Evolutionary conservation across 2,888 invertebrate genomes (phyloP).

Genomic region (Phorcus lineatus): DNA sequence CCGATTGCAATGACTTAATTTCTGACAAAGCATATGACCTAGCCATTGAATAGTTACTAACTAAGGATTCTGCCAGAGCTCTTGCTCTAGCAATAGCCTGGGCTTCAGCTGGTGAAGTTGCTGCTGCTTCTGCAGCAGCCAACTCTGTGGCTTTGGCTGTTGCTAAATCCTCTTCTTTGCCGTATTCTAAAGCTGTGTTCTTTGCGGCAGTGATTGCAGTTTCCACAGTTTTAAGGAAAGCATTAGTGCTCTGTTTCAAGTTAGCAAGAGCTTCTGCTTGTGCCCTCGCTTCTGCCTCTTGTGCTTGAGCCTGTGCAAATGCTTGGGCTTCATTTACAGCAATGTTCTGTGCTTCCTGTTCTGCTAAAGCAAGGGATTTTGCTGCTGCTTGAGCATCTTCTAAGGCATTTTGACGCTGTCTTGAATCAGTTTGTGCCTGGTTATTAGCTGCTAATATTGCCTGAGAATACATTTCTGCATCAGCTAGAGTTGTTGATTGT

Average conservation of each 20-base stretch:
- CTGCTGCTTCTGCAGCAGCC: neutral
- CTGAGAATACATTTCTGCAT: neutral
- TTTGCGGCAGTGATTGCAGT: neutral
- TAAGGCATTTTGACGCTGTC: neutral
- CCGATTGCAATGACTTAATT: neutral
- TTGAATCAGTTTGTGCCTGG: neutral
- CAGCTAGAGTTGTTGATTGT: neutral
- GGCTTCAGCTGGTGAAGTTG: neutral
- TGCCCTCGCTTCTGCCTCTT: neutral
- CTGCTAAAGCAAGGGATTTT: neutral
- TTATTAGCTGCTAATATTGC: neutral
- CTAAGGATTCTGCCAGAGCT: neutral
- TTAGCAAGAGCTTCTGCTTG: neutral
- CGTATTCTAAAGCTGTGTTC: no score
- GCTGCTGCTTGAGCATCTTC: neutral
- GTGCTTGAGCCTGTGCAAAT: neutral
- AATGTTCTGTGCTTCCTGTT: neutral
- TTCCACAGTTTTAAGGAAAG: neutral
- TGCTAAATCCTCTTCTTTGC: no score
- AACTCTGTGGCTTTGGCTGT: neutral
- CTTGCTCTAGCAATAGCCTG: neutral
- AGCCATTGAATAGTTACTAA: neutral
- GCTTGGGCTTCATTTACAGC: neutral
- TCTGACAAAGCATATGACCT: neutral
- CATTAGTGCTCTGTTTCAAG: no score